A percentile compares a stretch with the other conserved stretches of the same genome.
These are phyloP conservation scores for Tautogolabrus adspersus DNA, from an alignment of 2,113 vertebrate species.

Conservation along the genomic window DNA sequence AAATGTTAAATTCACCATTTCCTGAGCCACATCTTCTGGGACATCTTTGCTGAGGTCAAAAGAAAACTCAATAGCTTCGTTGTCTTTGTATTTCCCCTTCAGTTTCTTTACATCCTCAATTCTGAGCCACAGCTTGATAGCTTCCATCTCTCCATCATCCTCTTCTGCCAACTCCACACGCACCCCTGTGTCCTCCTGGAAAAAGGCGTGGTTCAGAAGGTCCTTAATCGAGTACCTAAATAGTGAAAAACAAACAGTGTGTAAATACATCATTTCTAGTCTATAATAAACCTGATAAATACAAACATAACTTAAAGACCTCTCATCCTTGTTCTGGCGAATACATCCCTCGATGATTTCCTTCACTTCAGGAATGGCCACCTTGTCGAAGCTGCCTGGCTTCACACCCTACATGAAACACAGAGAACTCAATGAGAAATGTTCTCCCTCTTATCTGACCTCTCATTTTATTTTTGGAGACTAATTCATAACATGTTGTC, in stretches of 20 bases:
- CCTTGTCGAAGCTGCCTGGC: slow-evolving; percentile 98
- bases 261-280: not conserved
- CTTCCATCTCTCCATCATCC: slow-evolving; percentile 96
- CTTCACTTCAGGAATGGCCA: slow-evolving; percentile 98
- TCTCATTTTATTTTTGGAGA: slow-evolving; percentile 20
- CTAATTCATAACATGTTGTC: not conserved
- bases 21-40: slow-evolving; percentile 96
- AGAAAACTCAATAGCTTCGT: slow-evolving; percentile 98
- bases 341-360: slow-evolving; percentile 99
- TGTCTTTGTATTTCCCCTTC: slow-evolving; percentile 99
- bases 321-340: slow-evolving; percentile 97
- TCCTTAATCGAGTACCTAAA: slow-evolving; percentile 97
- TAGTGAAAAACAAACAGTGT: not conserved
- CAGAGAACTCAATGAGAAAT: slow-evolving; percentile 71
- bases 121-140: slow-evolving; percentile 96
- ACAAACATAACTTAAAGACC: slow-evolving; percentile 77
- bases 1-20: slow-evolving; percentile 88
- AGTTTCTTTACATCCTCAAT: slow-evolving; percentile 98
- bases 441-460: not conserved
- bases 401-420: slow-evolving; percentile 93
- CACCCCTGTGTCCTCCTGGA: slow-evolving; percentile 98
- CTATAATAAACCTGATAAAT: not conserved
- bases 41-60: slow-evolving; percentile 97
- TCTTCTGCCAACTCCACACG: slow-evolving; percentile 98
- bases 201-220: slow-evolving; percentile 98